phyloP scores from a whole-genome alignment of 2,113 vertebrate species.

The Hystrix cristata region DNA sequence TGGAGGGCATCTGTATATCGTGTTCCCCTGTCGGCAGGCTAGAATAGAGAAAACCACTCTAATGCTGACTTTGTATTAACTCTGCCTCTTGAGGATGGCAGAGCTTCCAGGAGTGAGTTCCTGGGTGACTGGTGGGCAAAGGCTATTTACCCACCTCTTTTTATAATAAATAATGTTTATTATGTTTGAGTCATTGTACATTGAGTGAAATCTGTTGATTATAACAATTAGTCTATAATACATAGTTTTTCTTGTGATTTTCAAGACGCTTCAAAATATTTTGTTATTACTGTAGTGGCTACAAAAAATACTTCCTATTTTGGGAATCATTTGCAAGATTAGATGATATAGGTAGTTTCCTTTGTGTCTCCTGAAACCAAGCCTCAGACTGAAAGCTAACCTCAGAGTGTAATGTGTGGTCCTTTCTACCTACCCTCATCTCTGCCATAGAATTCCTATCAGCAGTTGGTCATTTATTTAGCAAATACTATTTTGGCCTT shows the following conservation, averaged over 20 bases:
- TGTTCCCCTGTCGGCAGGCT: neutral
- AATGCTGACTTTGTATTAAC: neutral
- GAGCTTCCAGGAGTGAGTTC: neutral
- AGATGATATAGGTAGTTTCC: neutral
- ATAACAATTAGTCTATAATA: neutral
- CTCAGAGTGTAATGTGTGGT: neutral
- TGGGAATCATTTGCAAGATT: constrained; percentile 10
- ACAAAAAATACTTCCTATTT: neutral
- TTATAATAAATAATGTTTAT: neutral
- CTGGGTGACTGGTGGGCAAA: neutral
- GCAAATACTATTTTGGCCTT: neutral
- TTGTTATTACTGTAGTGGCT: neutral
- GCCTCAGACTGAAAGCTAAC: neutral
- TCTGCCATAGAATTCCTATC: neutral
- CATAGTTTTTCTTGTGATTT: constrained; percentile 24
- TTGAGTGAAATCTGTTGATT: neutral
- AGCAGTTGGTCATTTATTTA: neutral
- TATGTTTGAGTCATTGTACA: neutral
- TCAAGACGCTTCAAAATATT: constrained; percentile 26
- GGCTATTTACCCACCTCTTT: neutral
- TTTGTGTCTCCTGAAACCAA: constrained; percentile 3
- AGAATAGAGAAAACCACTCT: neutral
- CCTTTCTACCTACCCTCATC: neutral
- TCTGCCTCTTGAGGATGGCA: neutral
- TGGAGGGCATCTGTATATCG: no score